Percentiles rank a stretch among this genome's conserved stretches.
phyloP scores from a whole-genome alignment of 2,113 vertebrate species.

The Pangasianodon gigas region DNA sequence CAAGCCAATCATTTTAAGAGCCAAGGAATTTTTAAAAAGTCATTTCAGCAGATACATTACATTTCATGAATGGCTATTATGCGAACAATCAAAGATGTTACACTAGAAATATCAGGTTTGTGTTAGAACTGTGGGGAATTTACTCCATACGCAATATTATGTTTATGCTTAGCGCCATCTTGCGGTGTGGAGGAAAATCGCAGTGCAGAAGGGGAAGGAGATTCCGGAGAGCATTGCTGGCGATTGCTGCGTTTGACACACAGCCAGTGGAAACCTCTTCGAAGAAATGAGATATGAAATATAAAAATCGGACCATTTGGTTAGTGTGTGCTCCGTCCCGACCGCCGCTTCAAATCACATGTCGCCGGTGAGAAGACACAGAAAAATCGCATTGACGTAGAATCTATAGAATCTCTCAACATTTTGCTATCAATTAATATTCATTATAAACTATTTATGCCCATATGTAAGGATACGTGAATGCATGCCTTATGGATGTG shows the following conservation, averaged over 20 bases:
- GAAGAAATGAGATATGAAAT: constrained; percentile 3
- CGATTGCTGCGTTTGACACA: constrained; percentile 5
- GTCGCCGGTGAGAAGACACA: constrained; percentile 42
- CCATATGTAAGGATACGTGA: neutral
- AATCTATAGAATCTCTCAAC: neutral
- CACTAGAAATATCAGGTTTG: neutral
- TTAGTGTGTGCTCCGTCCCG: neutral
- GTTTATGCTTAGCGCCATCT: constrained; percentile 6
- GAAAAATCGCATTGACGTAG: neutral
- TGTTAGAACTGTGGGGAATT: neutral
- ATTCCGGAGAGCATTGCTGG: neutral
- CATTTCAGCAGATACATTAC: neutral
- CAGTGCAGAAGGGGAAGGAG: neutral
- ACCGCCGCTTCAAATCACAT: constrained; percentile 23
- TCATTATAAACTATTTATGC: neutral
- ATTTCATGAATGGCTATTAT: neutral
- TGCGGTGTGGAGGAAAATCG: neutral
- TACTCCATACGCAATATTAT: neutral
- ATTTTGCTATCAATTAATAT: neutral
- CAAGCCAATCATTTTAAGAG: constrained; percentile 10
- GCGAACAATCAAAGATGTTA: neutral
- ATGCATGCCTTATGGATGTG: neutral
- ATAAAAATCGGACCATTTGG: neutral
- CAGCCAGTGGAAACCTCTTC: neutral
- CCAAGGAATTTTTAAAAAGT: neutral